Base-by-base conservation (phyloP, 2,888 invertebrate genomes). In the Tetrapedia diversipes region DNA sequence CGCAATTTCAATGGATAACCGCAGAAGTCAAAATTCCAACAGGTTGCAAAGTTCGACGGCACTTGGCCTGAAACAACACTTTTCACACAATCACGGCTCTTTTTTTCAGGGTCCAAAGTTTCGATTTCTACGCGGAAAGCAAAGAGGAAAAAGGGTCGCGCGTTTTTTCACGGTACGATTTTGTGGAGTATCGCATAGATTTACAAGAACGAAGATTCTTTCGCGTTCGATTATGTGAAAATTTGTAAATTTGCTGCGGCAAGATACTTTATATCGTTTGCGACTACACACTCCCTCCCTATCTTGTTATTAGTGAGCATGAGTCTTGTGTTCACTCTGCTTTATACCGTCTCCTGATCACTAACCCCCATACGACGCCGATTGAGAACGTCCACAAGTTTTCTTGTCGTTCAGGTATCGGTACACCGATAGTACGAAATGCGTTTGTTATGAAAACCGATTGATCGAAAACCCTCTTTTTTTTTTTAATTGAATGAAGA, bases 281-380 rank as follows among this genome's bases (percentile, higher is more conserved):
- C 39, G 43, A 64, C 34, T 57, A 64, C 57, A 71, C 65, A 45
- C 69, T 83, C 75, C 61, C 81, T 69, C 67, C 68, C 49, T 71
- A 63, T 77, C 67, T 70, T 67, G 61, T 73, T 72, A 77, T 79
- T 81, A 84, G 59, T 83, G 83, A 74, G 81, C 68, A 75, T 34
- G 63, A 59, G 49, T 37, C 66, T 57, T 75, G 53, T 71, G 32
- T 59, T 72, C 83, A 59, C 67, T 80, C 79, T 66, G 73, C 65
- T 83, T 83, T 83, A 83, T 83, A 84, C 77, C 51, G 69, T 54
- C 81, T 75, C 72, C 60, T 68, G 66, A 63, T 63, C 68, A 60
- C 65, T 67, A 75, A 79, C 77, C 72, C 82, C 77, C 82, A 72
- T 71, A 75, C 80, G 54, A 59, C 54, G 41, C 60, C 43, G 63